Base-by-base conservation (phyloP, 2,888 invertebrate genomes). In the Chironomus riparius region DNA sequence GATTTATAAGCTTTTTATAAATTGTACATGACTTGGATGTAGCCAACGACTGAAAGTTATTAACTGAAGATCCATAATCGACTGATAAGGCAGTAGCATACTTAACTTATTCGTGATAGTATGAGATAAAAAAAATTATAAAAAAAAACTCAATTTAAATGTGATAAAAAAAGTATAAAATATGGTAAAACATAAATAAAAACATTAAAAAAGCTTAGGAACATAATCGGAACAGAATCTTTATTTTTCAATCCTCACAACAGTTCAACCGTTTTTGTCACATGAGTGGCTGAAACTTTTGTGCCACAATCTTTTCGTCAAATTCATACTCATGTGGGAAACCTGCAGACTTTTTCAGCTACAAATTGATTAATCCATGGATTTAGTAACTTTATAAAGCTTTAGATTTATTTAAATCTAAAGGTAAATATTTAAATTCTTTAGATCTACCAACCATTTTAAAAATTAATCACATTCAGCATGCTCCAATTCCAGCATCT, bases 131-230 rank as follows among this genome's bases (percentile, higher is more conserved):
- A 56, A 28, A 28, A 28, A 28, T 4, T 4, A 65, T 21, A 13
- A 65, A 6, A 65, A 65, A 65, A 65, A 65, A 65, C 21, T 24
- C 65, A 24, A 65, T 24, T 24, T 65, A 24, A 65, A 24, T 24
- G 65, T 65, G 65, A 65, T 24, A 65, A 65, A 65, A 65, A 65
- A 65, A 65, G 65, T 24, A 65, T 65, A 65, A 65, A 65, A 65
- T 65, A 24, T 65, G 65, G 24, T 56, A 65, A 21, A 65, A 65
- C 13, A 65, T 13, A 24, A 65, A 24, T 65, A 65, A 24, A 65
- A 65, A 65, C 21, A 10, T n/a, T 65, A 65, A 65, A 65, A 38
- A 38, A 38, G 38, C 65, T 21, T 65, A 56, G 18, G 56, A 56
- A 56, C 18, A 18, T 18, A 56, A 56, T 56, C 18, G 18, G 56